Base-by-base conservation (phyloP, 2,888 invertebrate genomes). In the Scaptodrosophila latifasciaeformis region DNA sequence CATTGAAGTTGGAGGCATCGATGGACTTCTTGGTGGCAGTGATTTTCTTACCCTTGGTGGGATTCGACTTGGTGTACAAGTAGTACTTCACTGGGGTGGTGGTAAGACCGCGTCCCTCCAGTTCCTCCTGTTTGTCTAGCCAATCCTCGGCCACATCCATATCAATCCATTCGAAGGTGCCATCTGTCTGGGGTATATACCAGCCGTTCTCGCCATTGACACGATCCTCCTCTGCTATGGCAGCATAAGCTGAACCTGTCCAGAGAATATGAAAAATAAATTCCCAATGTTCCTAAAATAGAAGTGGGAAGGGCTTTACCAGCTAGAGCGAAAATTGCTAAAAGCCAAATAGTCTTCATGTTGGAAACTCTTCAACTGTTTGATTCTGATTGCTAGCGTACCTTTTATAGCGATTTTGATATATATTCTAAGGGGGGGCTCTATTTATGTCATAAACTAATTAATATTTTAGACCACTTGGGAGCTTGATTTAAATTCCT, bases 21-120 rank as follows among this genome's bases (percentile, higher is more conserved):
- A 76, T 60, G 10, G 78, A 72, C 40, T 65, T 59, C 4, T 24
- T 40, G 24, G 42, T 60, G 10, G 54, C 54, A 1, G 57, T 61
- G 31, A 84, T 68, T 54, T 77, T 60, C 44, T 64, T 60, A 1
- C 67, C 60, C 42, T 61, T 62, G 1, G 13, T 53, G 2, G 81
- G 77, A 54, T 84, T 82, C 0, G 64, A 46, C 0, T 49, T 48
- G n/a, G 84, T 84, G 50, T 62, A 84, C 46, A 84, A 52, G 34
- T 78, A 75, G 53, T 64, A 84, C 0, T 39, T 55, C 1, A 80
- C 75, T 0, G 80, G 66, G 0, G 47, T 57, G 35, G 63, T 59
- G 46, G 17, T 43, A 3, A 71, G 17, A 0, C 10, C 56, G n/a
- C 64, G 65, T 15, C 18, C 27, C 21, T 74, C 70, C 5, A 59